Evolutionary conservation across 2,113 vertebrate genomes (phyloP).

Genomic region (Istiophorus platypterus): DNA sequence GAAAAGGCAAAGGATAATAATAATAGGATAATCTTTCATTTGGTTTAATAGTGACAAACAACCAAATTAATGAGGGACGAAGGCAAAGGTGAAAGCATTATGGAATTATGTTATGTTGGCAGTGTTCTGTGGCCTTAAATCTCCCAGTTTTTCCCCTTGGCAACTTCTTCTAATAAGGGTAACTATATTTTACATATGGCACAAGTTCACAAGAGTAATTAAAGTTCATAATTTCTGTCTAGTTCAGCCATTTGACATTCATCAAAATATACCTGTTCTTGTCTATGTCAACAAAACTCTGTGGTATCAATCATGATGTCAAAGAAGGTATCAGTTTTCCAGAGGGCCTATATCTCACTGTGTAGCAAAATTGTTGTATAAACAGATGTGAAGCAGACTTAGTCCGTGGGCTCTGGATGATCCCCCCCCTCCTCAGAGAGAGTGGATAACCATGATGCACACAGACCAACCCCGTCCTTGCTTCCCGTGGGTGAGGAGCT

Average conservation of each 20-base stretch:
- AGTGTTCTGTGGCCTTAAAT: neutral
- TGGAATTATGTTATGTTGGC: neutral
- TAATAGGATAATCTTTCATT: neutral
- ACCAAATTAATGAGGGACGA: neutral
- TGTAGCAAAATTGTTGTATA: slow-evolving; percentile 16
- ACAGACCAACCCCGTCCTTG: slow-evolving; percentile 43
- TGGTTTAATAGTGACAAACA: neutral
- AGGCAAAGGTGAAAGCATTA: neutral
- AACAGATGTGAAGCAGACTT: slow-evolving; percentile 47
- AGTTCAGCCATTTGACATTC: neutral
- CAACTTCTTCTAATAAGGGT: neutral
- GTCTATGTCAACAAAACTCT: slow-evolving; percentile 1
- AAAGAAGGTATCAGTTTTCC: slow-evolving; percentile 15
- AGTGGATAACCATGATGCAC: slow-evolving; percentile 47
- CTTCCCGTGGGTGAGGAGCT: slow-evolving; percentile 42
- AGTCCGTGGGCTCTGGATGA: slow-evolving; percentile 32
- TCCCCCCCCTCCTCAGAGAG: slow-evolving; percentile 1
- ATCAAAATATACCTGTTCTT: neutral
- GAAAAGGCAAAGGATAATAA: slow-evolving; percentile 1
- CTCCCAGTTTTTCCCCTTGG: neutral
- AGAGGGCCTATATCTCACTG: slow-evolving; percentile 29
- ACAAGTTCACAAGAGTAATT: neutral
- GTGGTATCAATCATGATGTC: neutral
- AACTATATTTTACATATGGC: neutral
- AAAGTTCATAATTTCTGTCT: slow-evolving; percentile 6